Base-by-base conservation (phyloP, 1,140 invertebrate species). In the Sminthurinus signatus region DNA sequence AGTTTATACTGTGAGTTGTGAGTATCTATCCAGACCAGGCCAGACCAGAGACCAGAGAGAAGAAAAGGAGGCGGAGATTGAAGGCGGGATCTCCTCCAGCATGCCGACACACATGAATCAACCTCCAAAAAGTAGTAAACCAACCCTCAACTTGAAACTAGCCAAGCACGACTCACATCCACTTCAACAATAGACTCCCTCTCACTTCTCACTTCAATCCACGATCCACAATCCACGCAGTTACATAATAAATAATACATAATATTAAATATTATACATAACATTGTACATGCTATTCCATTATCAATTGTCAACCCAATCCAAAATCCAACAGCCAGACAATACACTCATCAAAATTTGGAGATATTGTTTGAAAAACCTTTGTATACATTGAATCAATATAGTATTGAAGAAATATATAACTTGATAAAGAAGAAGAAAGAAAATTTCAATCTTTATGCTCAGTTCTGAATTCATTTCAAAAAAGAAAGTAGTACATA, bases 151-250 rank as follows among this genome's bases (percentile, higher is more conserved):
- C 27, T 32, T 32, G 25, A 29, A 57, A 21, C 43, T 52, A 63
- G 29, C 61, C 61, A 63, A 63, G 61, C 61, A 63, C 36, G 46
- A 44, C 21, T n/a, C 44, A 14, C 44, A 10, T n/a, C n/a, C 15
- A 10, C 44, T 8, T 46, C n/a, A n/a, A 46, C 15, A n/a, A 46
- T 46, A 17, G 44, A 4, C 15, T 46, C 44, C 21, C 21, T 46
- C 21, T n/a, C 15, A 14, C 15, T n/a, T 17, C 36, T 39, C 8
- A 39, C 8, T 39, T 17, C 8, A 39, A 39, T 39, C 17, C 36
- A 10, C 8, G 8, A 39, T 10, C 8, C 17, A 39, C 36, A 39
- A 10, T 10, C 36, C 8, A 10, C 8, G 8, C 8, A 39, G 36
- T 10, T 17, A 39, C 8, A 39, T 10, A 10, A 10, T 17, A 39